These are phyloP conservation scores for Cryptotermes secundus DNA, from an alignment of 1,140 invertebrate genomes.

Conservation along the genomic window DNA sequence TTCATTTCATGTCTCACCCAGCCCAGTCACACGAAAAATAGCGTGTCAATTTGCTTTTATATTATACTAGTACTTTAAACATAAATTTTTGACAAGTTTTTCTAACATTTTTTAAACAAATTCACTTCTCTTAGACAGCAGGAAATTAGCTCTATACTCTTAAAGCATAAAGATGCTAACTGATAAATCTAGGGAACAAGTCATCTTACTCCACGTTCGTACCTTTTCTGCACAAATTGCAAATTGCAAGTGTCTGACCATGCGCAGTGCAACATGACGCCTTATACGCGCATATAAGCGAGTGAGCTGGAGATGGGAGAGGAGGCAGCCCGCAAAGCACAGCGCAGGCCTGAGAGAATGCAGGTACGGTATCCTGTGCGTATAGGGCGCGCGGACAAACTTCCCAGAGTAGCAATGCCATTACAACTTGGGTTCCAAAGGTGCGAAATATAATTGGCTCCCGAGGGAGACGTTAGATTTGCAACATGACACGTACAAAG, in stretches of 20 bases:
- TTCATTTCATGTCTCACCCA: no score
- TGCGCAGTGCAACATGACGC: background rate
- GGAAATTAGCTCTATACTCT: no score
- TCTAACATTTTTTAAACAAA: no score
- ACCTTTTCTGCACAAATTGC: background rate
- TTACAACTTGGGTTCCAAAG: constrained; percentile 1
- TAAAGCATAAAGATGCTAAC: no score
- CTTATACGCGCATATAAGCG: no score
- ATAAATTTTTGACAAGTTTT: no score
- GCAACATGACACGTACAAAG: constrained; percentile 14
- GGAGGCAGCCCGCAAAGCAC: background rate
- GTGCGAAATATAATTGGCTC: constrained; percentile 19
- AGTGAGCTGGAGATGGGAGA: no score
- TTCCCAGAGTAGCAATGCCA: background rate
- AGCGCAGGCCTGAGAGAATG: background rate
- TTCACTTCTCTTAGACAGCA: no score
- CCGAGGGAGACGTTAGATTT: background rate
- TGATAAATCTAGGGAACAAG: background rate
- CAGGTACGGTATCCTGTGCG: background rate
- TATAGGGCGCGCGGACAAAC: background rate
- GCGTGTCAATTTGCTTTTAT: no score
- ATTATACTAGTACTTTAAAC: no score
- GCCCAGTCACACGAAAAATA: no score
- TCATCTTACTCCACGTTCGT: background rate
- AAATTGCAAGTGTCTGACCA: background rate